These are phyloP conservation scores for Platyura marginata DNA, from an alignment of 1,140 invertebrate species.

Conservation along the genomic window DNA sequence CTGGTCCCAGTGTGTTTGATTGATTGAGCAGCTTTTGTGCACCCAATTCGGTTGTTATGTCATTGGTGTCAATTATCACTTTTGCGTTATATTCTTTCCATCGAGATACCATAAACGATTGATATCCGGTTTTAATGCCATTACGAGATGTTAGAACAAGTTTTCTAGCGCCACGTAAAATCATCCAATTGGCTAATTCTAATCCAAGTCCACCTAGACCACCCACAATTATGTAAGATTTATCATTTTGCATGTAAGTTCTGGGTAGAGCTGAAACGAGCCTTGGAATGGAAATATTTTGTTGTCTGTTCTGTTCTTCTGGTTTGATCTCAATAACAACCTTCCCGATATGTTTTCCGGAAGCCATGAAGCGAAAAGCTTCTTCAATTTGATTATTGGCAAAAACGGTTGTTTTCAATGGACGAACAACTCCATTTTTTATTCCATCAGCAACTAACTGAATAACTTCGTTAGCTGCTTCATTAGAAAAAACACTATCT, in stretches of 20 bases:
- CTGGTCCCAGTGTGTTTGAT: constrained; percentile 36
- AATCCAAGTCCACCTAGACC: constrained; percentile 82
- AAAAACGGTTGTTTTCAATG: constrained; percentile 39
- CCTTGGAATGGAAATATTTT: constrained; percentile 15
- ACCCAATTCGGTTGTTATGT: constrained; percentile 40
- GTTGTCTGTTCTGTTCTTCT: neutral
- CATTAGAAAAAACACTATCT: constrained; percentile 25
- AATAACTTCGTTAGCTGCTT: constrained; percentile 37
- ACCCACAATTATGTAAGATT: constrained; percentile 39
- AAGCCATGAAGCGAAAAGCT: constrained; percentile 57
- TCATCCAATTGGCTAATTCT: constrained; percentile 73
- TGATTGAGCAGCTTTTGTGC: constrained; percentile 39
- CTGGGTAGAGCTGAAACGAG: constrained; percentile 13
- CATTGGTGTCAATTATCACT: constrained; percentile 38
- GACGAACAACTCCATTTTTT: constrained; percentile 39
- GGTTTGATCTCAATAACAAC: constrained; percentile 27
- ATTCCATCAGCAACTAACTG: constrained; percentile 68
- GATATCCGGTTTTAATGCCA: constrained; percentile 64
- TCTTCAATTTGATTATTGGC: constrained; percentile 37
- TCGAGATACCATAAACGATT: constrained; percentile 41
- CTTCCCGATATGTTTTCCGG: constrained; percentile 82
- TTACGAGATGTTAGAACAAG: constrained; percentile 62
- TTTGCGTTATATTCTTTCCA: constrained; percentile 43
- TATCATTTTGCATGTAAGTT: constrained; percentile 27
- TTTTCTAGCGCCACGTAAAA: constrained; percentile 55